phyloP scores from a whole-genome alignment of 2,797 vertebrate genomes.

The Benthosema pterotum region DNA sequence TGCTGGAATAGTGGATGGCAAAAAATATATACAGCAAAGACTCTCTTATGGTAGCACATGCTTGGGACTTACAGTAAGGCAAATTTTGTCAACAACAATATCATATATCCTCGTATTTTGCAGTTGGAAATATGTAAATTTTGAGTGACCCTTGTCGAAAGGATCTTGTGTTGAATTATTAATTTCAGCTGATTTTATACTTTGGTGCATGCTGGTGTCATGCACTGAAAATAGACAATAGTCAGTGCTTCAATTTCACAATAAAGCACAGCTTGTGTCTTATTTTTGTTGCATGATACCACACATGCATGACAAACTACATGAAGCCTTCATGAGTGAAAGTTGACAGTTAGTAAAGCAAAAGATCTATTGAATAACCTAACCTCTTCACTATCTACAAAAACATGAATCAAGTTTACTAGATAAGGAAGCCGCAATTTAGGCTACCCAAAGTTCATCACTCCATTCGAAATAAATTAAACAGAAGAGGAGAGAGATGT shows the following conservation, averaged over 20 bases:
- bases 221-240: no score
- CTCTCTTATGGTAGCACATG: constrained; percentile 63
- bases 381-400: constrained; percentile 52
- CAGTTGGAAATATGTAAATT: no score
- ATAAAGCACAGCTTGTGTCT: no score
- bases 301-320: background rate
- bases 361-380: constrained; percentile 14
- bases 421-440: constrained; percentile 63
- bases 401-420: constrained; percentile 55
- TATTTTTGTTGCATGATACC: no score
- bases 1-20: constrained; percentile 69
- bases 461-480: constrained; percentile 81
- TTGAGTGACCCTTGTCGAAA: no score
- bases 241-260: no score
- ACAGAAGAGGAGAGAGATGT: constrained; percentile 63
- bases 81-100: constrained; percentile 39
- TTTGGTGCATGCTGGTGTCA: no score
- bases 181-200: no score
- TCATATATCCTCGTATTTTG: constrained; percentile 11
- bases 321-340: no score
- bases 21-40: constrained; percentile 81
- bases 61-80: constrained; percentile 66
- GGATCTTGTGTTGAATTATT: no score
- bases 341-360: background rate
- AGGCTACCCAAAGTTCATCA: constrained; percentile 55